phyloP scores from a whole-genome alignment of 2,113 vertebrate genomes.

The Cynocephalus volans region DNA sequence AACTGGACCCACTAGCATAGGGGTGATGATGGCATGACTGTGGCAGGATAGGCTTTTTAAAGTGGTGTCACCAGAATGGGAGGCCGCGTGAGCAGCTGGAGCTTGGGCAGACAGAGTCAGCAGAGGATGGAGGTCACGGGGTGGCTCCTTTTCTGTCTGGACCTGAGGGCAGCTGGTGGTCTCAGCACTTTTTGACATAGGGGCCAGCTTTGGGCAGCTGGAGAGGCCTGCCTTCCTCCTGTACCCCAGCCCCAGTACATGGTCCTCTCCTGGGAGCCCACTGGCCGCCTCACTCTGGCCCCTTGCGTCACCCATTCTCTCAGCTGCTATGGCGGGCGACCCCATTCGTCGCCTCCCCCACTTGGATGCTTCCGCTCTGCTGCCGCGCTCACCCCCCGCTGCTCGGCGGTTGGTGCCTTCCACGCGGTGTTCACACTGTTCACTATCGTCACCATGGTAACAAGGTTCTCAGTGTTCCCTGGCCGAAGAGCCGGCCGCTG shows the following conservation, averaged over 20 bases:
- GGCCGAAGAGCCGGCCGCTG: no score
- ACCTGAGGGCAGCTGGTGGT: background rate
- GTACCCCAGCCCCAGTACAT: no score
- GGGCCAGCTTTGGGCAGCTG: no score
- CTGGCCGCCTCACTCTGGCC: rapidly evolving
- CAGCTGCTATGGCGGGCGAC: rapidly evolving
- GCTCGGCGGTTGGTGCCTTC: background rate
- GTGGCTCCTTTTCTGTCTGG: rapidly evolving
- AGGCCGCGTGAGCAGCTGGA: rapidly evolving
- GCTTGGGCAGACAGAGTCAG: background rate
- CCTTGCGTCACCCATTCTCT: rapidly evolving
- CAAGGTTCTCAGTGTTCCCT: no score
- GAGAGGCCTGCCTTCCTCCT: no score
- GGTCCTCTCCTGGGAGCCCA: rapidly evolving
- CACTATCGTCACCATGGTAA: no score
- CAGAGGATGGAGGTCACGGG: no score
- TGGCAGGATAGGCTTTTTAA: background rate
- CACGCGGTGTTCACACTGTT: no score
- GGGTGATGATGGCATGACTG: background rate
- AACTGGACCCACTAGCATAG: background rate
- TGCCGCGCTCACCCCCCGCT: rapidly evolving
- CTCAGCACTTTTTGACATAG: background rate
- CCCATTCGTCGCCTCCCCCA: rapidly evolving
- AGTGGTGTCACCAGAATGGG: background rate
- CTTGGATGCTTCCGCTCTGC: background rate